Evolutionary conservation across 2,888 invertebrate species (phyloP).

Genomic region (Bugulina stolonifera): DNA sequence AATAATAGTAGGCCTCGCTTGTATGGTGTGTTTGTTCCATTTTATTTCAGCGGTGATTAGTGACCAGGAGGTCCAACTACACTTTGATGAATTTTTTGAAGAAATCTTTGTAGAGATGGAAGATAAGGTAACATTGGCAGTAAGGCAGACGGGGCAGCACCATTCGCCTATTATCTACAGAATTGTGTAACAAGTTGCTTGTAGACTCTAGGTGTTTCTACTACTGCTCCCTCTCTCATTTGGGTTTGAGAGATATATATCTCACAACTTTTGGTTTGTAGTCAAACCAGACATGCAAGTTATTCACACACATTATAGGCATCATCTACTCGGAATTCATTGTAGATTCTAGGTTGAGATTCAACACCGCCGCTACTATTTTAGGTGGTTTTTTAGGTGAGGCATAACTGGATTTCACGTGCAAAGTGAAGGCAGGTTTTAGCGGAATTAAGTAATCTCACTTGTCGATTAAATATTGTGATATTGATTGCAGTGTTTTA

Average conservation of each 20-base stretch:
- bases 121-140: slow-evolving; percentile 64
- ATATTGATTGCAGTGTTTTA: too few relatives aligned
- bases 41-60: slow-evolving; percentile 57
- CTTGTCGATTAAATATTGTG: too few relatives aligned
- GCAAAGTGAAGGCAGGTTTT: too few relatives aligned
- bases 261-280: too few relatives aligned
- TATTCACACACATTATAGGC: too few relatives aligned
- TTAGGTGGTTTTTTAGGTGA: too few relatives aligned
- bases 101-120: slow-evolving; percentile 98
- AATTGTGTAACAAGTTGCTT: not conserved
- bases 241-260: too few relatives aligned
- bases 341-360: not conserved
- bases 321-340: not conserved
- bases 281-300: too few relatives aligned
- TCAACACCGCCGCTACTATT: not conserved
- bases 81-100: slow-evolving; percentile 99
- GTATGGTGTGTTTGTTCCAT: slow-evolving; percentile 27
- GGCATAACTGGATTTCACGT: too few relatives aligned
- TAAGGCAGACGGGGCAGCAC: not conserved
- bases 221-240: too few relatives aligned
- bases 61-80: slow-evolving; percentile 97
- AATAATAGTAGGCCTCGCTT: not conserved
- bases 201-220: slow-evolving; percentile 14
- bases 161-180: not conserved
- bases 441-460: too few relatives aligned